phyloP scores from a whole-genome alignment of 2,888 invertebrate genomes.

The Sesia bembeciformis region DNA sequence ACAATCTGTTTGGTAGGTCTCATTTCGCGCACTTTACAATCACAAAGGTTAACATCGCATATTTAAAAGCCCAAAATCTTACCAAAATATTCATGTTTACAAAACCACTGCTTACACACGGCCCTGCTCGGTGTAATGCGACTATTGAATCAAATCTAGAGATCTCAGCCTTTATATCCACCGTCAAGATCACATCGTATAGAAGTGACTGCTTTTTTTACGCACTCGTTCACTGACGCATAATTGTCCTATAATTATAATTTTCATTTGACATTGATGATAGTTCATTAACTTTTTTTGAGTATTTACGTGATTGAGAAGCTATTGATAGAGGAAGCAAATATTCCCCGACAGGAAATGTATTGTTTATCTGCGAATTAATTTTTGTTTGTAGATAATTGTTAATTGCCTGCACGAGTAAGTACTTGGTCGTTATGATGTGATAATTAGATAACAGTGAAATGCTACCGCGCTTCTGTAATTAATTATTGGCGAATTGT shows the following conservation, averaged over 20 bases:
- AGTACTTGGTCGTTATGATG: too few species aligned
- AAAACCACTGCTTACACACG: not conserved
- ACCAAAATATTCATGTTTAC: not conserved
- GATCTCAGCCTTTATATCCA: constrained; percentile 34
- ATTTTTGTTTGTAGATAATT: too few species aligned
- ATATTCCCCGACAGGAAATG: not conserved
- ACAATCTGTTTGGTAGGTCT: too few species aligned
- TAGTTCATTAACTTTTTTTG: not conserved
- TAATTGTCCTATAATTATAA: not conserved
- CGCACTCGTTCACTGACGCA: not conserved
- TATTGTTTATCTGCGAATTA: too few species aligned
- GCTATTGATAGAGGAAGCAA: not conserved
- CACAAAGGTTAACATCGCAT: not conserved
- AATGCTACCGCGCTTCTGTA: too few species aligned
- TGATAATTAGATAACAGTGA: too few species aligned
- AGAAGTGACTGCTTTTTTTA: not conserved
- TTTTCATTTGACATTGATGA: not conserved
- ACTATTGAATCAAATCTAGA: constrained; percentile 23
- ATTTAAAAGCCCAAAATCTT: not conserved
- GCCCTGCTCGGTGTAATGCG: constrained; percentile 3
- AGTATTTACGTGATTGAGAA: not conserved
- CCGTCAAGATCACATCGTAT: constrained; percentile 7
- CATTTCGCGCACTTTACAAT: not conserved
- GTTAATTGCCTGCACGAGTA: too few species aligned
- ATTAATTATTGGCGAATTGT: too few species aligned